Evolutionary conservation across 2,888 invertebrate species (phyloP).

Genomic region (Theretra japonica): DNA sequence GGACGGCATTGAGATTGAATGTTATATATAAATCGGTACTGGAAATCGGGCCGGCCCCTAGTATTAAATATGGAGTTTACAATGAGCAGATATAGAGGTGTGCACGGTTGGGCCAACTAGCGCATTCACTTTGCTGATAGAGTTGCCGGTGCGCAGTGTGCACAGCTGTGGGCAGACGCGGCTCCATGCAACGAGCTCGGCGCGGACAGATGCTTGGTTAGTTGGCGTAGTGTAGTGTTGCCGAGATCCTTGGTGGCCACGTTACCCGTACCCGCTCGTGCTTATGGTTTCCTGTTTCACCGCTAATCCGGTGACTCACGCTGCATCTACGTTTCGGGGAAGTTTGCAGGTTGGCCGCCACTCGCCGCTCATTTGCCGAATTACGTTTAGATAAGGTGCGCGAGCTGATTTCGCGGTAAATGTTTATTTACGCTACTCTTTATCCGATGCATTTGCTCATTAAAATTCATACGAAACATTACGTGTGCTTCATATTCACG

Average conservation of each 20-base stretch:
- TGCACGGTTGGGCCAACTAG: too few relatives aligned
- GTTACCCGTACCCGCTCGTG: background rate
- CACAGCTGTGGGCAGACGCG: too few relatives aligned
- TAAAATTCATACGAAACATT: background rate
- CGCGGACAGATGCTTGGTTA: background rate
- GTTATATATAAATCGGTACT: too few relatives aligned
- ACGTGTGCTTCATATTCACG: too few relatives aligned
- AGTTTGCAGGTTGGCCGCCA: background rate
- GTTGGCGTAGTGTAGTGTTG: background rate
- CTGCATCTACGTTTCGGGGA: background rate
- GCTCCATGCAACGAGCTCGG: too few relatives aligned
- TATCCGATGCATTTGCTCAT: background rate
- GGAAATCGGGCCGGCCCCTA: too few relatives aligned
- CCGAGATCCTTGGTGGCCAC: background rate
- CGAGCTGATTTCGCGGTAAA: slow-evolving; percentile 1
- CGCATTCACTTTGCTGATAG: too few relatives aligned
- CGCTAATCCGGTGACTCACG: background rate
- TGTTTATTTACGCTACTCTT: background rate
- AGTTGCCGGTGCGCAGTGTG: too few relatives aligned
- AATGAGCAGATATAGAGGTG: too few relatives aligned
- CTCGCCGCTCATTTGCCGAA: background rate
- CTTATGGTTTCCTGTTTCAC: background rate
- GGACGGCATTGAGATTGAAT: too few relatives aligned
- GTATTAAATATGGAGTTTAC: too few relatives aligned
- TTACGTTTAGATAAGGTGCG: slow-evolving; percentile 3